Base-by-base conservation (phyloP, 2,113 vertebrate species). In the Ramphastos sulfuratus region DNA sequence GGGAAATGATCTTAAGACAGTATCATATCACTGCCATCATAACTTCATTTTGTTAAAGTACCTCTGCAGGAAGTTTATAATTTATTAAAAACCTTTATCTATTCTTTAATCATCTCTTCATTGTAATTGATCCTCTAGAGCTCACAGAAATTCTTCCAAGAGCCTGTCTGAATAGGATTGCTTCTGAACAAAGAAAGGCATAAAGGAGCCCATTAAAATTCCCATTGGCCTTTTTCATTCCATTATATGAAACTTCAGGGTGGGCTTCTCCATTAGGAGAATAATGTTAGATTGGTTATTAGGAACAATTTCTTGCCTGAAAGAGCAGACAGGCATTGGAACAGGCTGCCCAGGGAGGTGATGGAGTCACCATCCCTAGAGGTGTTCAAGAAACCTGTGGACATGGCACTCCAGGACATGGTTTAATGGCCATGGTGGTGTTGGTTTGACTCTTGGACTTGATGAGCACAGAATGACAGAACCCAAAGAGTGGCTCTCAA, bases 31-130 rank as follows among this genome's bases (percentile, higher is more conserved):
- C 52, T 31, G 4, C 63, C 74, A 39, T 71, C 73, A 61, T 18
- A 82, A 72, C 59, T 92, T 80, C 74, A 83, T 87, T 84, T 76
- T 52, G 27, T 52, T 75, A 31, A 87, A 92, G 79, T 56, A 65
- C 56, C 81, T 93, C 87, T 87, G 80, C 12, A 3, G 83, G 65
- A 85, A 94, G 75, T 77, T 88, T 85, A 82, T 94, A 54, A 94
- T 87, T 94, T 94, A 94, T 94, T 94, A 90, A 94, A 93, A 87
- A 67, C 60, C 65, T 93, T 93, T 90, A 94, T 93, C 91, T 82
- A 48, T 59, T 73, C 84, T 88, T 90, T 84, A 90, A 94, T 94
- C 93, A 85, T 81, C 75, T 88, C 83, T 42, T 89, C 85, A 75
- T 86, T 86, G 89, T 67, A 88, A 91, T 58, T 79, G 88, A 91